Evolutionary conservation across 2,797 vertebrate species (phyloP).

Genomic region (Sebastes matsubarae): DNA sequence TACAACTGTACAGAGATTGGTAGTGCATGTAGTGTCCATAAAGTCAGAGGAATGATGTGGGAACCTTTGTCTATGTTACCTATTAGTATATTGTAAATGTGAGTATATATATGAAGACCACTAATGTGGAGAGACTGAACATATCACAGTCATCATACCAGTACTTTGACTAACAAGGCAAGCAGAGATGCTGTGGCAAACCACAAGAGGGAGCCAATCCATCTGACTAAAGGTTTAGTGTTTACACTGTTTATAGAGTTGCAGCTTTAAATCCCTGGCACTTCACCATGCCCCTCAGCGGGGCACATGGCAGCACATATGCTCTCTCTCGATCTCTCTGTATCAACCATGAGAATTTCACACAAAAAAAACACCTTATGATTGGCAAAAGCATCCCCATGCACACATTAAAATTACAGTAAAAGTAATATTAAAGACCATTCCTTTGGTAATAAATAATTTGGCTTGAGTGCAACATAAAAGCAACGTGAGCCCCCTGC

Average conservation of each 20-base stretch:
- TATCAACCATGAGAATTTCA: constrained; percentile 42
- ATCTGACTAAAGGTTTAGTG: constrained; percentile 47
- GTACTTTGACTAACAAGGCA: constrained; percentile 63
- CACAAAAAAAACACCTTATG: constrained; percentile 20
- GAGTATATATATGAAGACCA: constrained; percentile 33
- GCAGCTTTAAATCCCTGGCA: constrained; percentile 62
- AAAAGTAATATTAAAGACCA: constrained; percentile 56
- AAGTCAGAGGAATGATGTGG: constrained; percentile 19
- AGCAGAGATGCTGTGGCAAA: constrained; percentile 42
- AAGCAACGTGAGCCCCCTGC: constrained; percentile 55
- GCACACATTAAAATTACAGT: constrained; percentile 58
- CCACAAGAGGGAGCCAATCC: constrained; percentile 70
- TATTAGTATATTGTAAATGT: constrained; percentile 44
- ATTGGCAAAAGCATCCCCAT: constrained; percentile 67
- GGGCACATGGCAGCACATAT: constrained; percentile 68
- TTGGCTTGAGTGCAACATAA: constrained; percentile 82
- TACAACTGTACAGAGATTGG: constrained; percentile 45
- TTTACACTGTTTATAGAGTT: constrained; percentile 39
- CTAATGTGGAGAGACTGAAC: constrained; percentile 25
- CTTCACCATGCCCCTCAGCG: constrained; percentile 58
- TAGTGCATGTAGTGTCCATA: constrained; percentile 46
- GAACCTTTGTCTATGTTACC: constrained; percentile 40
- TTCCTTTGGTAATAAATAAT: constrained; percentile 85
- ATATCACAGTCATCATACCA: constrained; percentile 33
- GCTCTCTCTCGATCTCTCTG: constrained; percentile 48